A percentile compares a stretch with the other conserved stretches of the same genome.
Conservation (phyloP, 2,888 invertebrate genomes). For the Tipula helvola region DNA sequence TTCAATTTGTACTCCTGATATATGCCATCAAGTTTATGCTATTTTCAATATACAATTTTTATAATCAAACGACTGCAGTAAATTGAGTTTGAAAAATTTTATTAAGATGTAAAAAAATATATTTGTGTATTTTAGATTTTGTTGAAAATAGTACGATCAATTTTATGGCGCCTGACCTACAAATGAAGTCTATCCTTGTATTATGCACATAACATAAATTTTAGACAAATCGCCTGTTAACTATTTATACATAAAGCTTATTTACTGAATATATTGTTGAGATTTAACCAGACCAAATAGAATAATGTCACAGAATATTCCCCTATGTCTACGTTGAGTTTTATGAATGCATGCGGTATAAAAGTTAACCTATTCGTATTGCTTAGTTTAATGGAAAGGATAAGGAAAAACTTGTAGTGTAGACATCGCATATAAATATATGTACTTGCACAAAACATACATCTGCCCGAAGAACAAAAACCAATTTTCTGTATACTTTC, state of each 20-base stretch:
- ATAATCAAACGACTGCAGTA: neutral
- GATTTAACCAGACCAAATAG: too few relatives aligned
- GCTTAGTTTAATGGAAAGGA: neutral
- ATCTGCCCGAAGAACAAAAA: neutral
- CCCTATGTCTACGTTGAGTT: neutral
- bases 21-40: neutral
- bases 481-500: neutral
- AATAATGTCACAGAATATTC: neutral
- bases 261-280: too few relatives aligned
- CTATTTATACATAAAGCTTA: too few relatives aligned
- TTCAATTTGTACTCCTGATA: too few relatives aligned
- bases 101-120: neutral
- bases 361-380: neutral
- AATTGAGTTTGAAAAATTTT: neutral
- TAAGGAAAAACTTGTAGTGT: neutral
- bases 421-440: neutral
- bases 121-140: neutral
- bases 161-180: neutral
- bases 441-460: neutral
- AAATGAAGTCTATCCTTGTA: neutral
- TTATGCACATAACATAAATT: neutral
- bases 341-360: neutral
- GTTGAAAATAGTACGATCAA: neutral
- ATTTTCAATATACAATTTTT: neutral
- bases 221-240: neutral